Evolutionary conservation across 2,888 invertebrate species (phyloP), one percentile per base, ranked within the genome.

Genomic region (Clivina fossor): DNA sequence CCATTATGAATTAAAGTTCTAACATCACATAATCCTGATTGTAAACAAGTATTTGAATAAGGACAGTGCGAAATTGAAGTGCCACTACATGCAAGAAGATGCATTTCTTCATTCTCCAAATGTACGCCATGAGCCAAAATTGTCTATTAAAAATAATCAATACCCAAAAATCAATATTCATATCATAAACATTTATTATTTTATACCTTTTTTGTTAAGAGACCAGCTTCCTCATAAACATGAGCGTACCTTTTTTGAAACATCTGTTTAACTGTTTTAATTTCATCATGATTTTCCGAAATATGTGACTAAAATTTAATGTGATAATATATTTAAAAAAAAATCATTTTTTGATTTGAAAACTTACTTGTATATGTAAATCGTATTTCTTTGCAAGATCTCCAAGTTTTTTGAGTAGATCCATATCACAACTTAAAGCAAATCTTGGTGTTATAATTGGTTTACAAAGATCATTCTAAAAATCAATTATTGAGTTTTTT

Each of bases 361-460:
- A 11, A 38, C 44, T 61, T 72, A 89, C 90, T 81, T 92, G 93
- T 64, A 93, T 82, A 58, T 81, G 82, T 53, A 91, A 76, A 65
- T 86, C 72, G 63, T 84, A 77, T 62, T 81, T 76, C 40, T 76
- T 74, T 0, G 93, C 89, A 48, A 94, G 74, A 47, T 78, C 68
- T 2, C 83, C 85, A 16, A 95, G 74, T 19, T 79, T 75, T 50
- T 71, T 76, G 80, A 94, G 81, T 4, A 91, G 76, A n/a, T 82
- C 74, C 66, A 78, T 77, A 58, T 85, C 82, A 68, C 93, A 90
- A 64, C 88, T 87, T 13, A 91, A 68, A 2, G 92, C 93, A 76
- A 93, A 94, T 65, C 90, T 78, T 33, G 94, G 94, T 1, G 93
- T 92, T 22, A 95, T 82, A 3, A 89, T 78, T 0, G 93, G 91